A percentile compares a stretch with the other conserved stretches of the same genome.
Conservation (phyloP, 2,797 vertebrate genomes). For the Jordanella pulchra region DNA sequence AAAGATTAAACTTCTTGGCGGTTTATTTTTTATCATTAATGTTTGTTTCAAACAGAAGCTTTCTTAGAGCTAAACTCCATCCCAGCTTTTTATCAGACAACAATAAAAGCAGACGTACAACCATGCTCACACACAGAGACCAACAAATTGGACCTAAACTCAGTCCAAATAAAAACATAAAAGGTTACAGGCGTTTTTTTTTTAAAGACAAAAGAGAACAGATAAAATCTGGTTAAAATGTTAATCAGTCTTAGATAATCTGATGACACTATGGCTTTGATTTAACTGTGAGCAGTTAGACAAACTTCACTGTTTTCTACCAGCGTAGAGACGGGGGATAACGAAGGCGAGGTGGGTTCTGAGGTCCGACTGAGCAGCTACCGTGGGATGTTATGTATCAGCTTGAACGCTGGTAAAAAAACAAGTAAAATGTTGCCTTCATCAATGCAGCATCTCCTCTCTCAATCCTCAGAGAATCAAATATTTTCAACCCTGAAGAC, state of each 20-base stretch:
- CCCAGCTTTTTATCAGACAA: not conserved
- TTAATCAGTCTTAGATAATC: not conserved
- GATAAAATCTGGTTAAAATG: not conserved
- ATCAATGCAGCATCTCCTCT: too few relatives aligned
- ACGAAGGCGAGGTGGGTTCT: too few relatives aligned
- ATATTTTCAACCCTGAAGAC: too few relatives aligned
- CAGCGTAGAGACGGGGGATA: too few relatives aligned
- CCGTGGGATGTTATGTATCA: too few relatives aligned
- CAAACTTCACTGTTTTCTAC: too few relatives aligned
- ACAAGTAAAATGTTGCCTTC: too few relatives aligned
- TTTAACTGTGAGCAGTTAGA: not conserved
- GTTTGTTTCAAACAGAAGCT: too few relatives aligned
- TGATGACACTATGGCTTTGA: not conserved
- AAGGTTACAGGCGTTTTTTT: not conserved
- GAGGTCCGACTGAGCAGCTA: too few relatives aligned
- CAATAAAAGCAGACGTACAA: not conserved
- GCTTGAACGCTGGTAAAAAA: too few relatives aligned
- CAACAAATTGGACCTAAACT: not conserved
- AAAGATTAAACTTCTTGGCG: not conserved
- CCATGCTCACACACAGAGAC: not conserved
- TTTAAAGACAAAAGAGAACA: too few relatives aligned
- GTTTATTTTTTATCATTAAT: not conserved
- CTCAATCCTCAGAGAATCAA: too few relatives aligned
- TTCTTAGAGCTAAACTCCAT: not conserved
- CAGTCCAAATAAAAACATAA: not conserved